Percentiles rank a stretch among this genome's conserved stretches.
Evolutionary conservation across 2,797 vertebrate species (phyloP).

Genomic region (Xenops minutus): DNA sequence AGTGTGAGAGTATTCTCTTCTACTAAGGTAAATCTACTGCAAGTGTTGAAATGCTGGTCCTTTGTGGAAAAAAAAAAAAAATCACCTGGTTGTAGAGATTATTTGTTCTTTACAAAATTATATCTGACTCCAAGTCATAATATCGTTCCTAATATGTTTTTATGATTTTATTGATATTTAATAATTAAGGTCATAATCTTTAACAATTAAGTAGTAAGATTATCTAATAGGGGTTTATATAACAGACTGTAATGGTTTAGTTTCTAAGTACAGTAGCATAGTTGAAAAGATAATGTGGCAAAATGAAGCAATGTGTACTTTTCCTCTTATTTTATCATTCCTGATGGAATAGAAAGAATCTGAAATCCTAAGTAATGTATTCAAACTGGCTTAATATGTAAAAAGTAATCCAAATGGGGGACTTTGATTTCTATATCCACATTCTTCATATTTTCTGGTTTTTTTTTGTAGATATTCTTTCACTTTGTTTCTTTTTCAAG

Average conservation of each 20-base stretch:
- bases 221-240: background rate
- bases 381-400: background rate
- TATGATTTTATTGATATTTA: background rate
- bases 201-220: background rate
- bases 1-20: background rate
- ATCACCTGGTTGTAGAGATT: background rate
- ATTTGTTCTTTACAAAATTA: background rate
- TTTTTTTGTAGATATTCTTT: background rate
- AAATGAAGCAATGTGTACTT: background rate
- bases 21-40: background rate
- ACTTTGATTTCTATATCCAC: background rate
- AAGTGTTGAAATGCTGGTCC: background rate
- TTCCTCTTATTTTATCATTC: background rate
- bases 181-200: background rate
- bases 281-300: background rate
- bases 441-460: background rate
- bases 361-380: background rate
- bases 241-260: background rate
- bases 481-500: background rate
- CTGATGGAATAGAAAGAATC: background rate
- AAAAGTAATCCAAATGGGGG: background rate
- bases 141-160: background rate
- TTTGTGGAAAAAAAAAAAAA: background rate
- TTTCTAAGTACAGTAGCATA: background rate
- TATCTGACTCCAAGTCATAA: background rate